Evolutionary conservation across 2,888 invertebrate genomes (phyloP).

Genomic region (Hypolimnas misippus): DNA sequence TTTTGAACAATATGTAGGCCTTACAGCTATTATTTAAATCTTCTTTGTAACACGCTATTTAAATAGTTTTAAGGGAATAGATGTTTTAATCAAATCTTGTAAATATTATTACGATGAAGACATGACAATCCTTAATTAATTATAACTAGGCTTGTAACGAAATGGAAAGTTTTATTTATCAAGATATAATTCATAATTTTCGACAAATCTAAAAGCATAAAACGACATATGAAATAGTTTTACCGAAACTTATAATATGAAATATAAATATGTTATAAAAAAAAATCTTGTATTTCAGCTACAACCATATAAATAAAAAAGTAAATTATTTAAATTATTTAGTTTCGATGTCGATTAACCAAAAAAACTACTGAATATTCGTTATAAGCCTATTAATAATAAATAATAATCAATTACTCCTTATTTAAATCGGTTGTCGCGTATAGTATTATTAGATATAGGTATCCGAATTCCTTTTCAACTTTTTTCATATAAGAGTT

Average conservation of each 20-base stretch:
- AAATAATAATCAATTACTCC: constrained; percentile 8
- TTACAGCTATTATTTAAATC: constrained; percentile 24
- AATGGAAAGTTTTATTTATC: too few species aligned
- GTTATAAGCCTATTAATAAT: constrained; percentile 8
- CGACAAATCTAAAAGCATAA: too few species aligned
- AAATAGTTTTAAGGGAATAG: constrained; percentile 26
- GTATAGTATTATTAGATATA: constrained; percentile 43
- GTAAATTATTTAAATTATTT: too few species aligned
- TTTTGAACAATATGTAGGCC: constrained; percentile 10
- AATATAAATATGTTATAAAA: too few species aligned
- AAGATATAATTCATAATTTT: too few species aligned
- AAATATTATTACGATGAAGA: constrained; percentile 22
- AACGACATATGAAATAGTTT: too few species aligned
- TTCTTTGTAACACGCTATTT: constrained; percentile 46
- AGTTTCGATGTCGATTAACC: too few species aligned
- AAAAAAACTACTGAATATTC: too few species aligned
- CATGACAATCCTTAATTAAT: constrained; percentile 6
- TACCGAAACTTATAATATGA: too few species aligned
- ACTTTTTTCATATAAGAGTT: constrained; percentile 1
- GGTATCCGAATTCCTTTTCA: constrained; percentile 4
- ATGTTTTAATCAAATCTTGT: constrained; percentile 24
- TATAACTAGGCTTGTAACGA: constrained; percentile 10
- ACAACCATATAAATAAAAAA: too few species aligned
- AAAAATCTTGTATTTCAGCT: too few species aligned
- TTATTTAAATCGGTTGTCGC: constrained; percentile 28